Evolutionary conservation across 2,888 invertebrate species (phyloP), one percentile per base, ranked within the genome.

Genomic region (Acleris laterana): DNA sequence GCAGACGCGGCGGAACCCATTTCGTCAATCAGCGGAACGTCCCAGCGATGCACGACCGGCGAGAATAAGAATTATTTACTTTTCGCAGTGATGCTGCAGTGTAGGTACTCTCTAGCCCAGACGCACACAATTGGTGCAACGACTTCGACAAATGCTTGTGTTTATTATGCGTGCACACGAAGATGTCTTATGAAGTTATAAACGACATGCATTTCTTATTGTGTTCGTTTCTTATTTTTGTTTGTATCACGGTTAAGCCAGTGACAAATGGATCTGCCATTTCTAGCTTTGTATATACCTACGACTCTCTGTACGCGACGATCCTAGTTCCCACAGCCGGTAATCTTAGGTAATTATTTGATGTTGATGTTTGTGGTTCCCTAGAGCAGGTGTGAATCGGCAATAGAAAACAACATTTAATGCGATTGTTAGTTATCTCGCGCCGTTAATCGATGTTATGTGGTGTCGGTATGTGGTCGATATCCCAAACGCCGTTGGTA

Each of bases 121-220:
- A 71, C 69, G 72, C 70, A 71, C 77, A 79, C 83, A 83, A 86
- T 86, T 87, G 84, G 78, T 76, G 74, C 79, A 80, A 76, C 77
- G 84, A 84, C 79, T 83, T 81, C 80, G 84, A 83, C 84, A 72
- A 78, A 78, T 78, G 78, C 75, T 74, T 74, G 77, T 71, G 75
- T 78, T 82, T 85, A 84, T 88, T 87, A 87, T 84, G 82, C 83
- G 76, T 81, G 78, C 82, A 84, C 84, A 85, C 82, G 82, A 72
- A 78, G 79, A 74, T 71, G 73, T 75, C 77, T 83, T 83, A 84
- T 86, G 80, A 85, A 87, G 85, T 84, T 84, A 83, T 83, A 82
- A 86, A 85, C 74, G 75, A 76, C 73, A 73, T 70, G 78, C 79
- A 78, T 79, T 76, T 77, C 77, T 81, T 82, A 81, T 79, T 81